Evolutionary conservation across 1,140 invertebrate species (phyloP).

Genomic region (Drosophila sucinea): DNA sequence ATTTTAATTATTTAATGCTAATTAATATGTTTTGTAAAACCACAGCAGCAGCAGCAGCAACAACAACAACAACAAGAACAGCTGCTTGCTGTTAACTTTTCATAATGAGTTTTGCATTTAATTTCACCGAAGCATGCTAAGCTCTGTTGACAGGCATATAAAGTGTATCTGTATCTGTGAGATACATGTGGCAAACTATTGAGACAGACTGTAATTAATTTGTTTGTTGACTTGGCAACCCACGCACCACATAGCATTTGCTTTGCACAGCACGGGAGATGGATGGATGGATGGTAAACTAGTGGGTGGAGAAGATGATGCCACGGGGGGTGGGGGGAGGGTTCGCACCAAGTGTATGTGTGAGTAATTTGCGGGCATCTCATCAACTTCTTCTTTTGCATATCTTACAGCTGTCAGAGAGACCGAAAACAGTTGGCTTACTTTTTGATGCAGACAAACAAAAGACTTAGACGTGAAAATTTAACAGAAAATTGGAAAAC

Average conservation of each 20-base stretch:
- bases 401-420: slow-evolving; percentile 55
- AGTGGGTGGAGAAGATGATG: neutral
- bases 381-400: slow-evolving; percentile 70
- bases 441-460: slow-evolving; percentile 51
- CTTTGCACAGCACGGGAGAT: too few relatives aligned
- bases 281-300: too few relatives aligned
- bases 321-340: neutral
- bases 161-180: slow-evolving; percentile 51
- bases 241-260: neutral
- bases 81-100: slow-evolving; percentile 72
- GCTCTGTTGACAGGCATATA: slow-evolving; percentile 72
- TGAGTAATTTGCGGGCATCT: slow-evolving; percentile 58
- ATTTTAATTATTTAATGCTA: slow-evolving; percentile 82
- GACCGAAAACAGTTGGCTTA: slow-evolving; percentile 52
- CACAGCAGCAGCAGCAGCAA: slow-evolving; percentile 49
- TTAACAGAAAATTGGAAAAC: slow-evolving; percentile 31
- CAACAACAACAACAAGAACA: slow-evolving; percentile 33
- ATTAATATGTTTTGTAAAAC: slow-evolving; percentile 82
- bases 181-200: slow-evolving; percentile 75
- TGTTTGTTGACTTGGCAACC: slow-evolving; percentile 80
- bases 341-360: slow-evolving; percentile 17
- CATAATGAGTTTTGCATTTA: slow-evolving; percentile 81
- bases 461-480: slow-evolving; percentile 24
- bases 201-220: slow-evolving; percentile 79
- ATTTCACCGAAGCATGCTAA: slow-evolving; percentile 69